Evolutionary conservation across 2,888 invertebrate genomes (phyloP).

Genomic region (Liposcelis brunnea): DNA sequence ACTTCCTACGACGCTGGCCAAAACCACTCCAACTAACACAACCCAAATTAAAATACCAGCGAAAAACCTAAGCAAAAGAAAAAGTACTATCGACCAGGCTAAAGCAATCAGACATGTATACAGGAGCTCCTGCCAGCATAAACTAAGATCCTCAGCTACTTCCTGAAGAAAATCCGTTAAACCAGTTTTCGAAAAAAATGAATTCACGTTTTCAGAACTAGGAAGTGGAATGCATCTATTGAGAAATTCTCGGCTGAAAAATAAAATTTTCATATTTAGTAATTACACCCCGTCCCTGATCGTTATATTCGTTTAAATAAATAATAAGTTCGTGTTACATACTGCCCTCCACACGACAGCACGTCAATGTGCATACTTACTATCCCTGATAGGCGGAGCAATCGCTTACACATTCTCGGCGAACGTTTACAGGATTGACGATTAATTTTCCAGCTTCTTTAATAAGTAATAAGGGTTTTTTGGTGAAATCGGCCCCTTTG

Average conservation of each 20-base stretch:
- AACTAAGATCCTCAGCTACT: constrained; percentile 38
- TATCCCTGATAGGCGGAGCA: constrained; percentile 21
- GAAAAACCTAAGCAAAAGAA: constrained; percentile 35
- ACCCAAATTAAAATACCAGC: constrained; percentile 43
- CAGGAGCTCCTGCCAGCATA: constrained; percentile 39
- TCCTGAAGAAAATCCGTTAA: constrained; percentile 37
- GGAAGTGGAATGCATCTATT: constrained; percentile 35
- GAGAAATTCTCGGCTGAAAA: constrained; percentile 30
- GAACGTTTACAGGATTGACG: constrained; percentile 18
- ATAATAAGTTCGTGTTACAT: neutral
- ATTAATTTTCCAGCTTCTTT: constrained; percentile 19
- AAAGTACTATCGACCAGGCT: constrained; percentile 35
- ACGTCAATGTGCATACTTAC: constrained; percentile 20
- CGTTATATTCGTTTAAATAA: neutral
- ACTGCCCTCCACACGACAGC: neutral
- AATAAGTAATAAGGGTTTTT: constrained; percentile 23
- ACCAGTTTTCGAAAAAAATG: constrained; percentile 31
- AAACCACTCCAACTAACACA: constrained; percentile 33
- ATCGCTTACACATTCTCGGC: constrained; percentile 23
- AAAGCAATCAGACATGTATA: constrained; percentile 40
- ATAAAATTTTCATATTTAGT: constrained; percentile 8
- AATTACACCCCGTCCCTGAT: neutral
- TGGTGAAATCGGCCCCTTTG: constrained; percentile 28
- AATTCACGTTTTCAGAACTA: constrained; percentile 25
- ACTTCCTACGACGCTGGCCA: constrained; percentile 34